Evolutionary conservation across 2,113 vertebrate genomes (phyloP).

Genomic region (Microcebus griseorufus): DNA sequence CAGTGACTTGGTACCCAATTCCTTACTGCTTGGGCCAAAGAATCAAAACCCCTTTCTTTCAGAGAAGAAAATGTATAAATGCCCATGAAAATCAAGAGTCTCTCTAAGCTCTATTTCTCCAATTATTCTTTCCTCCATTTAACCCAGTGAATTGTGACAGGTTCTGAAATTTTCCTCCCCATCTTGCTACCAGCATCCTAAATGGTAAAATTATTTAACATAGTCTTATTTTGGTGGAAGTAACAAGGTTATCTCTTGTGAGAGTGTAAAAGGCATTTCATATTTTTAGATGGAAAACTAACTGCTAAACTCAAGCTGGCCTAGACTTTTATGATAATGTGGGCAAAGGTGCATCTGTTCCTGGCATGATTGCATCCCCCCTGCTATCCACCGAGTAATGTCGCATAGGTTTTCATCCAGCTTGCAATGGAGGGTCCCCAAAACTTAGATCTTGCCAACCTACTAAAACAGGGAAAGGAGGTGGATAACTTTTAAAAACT

Average conservation of each 20-base stretch:
- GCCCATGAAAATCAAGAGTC: neutral
- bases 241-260: neutral
- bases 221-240: neutral
- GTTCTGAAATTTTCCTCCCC: neutral
- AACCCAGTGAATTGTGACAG: neutral
- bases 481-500: slow-evolving; percentile 32
- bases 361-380: neutral
- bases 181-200: neutral
- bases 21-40: neutral
- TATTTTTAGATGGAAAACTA: slow-evolving; percentile 31
- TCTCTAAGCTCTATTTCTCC: neutral
- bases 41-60: neutral
- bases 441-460: slow-evolving; percentile 7
- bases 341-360: neutral
- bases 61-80: neutral
- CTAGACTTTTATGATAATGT: slow-evolving; percentile 36
- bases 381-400: neutral
- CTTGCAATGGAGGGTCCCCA: neutral
- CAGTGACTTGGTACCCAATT: neutral
- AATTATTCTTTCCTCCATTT: neutral
- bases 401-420: neutral
- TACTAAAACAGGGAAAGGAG: neutral
- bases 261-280: neutral
- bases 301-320: neutral
- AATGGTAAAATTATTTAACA: neutral